These are phyloP conservation scores for Labeo calbasu DNA, from an alignment of 2,797 vertebrate species.

Conservation along the genomic window DNA sequence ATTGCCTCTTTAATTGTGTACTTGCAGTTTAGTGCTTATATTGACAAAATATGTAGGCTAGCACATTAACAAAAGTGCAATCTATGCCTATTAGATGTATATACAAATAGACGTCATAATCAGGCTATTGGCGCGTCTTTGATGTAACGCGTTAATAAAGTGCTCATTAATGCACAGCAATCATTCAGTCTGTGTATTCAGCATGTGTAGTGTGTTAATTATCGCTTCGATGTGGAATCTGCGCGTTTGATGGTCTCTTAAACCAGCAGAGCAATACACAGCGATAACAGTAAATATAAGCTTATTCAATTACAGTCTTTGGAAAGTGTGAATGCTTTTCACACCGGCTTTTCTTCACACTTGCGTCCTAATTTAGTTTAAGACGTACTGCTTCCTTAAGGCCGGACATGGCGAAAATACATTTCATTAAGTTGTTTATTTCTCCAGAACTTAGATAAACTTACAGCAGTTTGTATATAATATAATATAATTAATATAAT, in stretches of 20 bases:
- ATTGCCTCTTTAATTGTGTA: not conserved
- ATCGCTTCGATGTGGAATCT: slow-evolving; percentile 48
- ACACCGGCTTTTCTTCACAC: slow-evolving; percentile 37
- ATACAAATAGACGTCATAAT: slow-evolving; percentile 10
- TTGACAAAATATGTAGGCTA: not conserved
- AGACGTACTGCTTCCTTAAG: not conserved
- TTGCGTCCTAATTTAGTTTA: slow-evolving; percentile 31
- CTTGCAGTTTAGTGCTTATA: not conserved
- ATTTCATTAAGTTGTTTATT: not conserved
- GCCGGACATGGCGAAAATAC: not conserved
- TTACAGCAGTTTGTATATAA: not conserved
- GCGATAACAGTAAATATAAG: not conserved
- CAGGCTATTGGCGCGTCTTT: not conserved
- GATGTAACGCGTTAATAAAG: slow-evolving; percentile 7
- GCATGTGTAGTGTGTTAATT: slow-evolving; percentile 30
- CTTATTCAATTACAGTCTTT: slow-evolving; percentile 70
- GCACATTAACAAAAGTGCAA: not conserved
- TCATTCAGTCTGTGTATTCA: slow-evolving; percentile 40
- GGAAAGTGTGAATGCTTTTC: slow-evolving; percentile 65
- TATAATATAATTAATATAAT: too few relatives aligned
- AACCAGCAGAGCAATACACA: slow-evolving; percentile 62
- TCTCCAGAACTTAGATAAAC: not conserved
- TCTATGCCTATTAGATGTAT: not conserved
- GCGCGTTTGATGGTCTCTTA: slow-evolving; percentile 42
- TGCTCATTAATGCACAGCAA: not conserved